Base-by-base conservation (phyloP, 2,113 vertebrate genomes). In the Sinocyclocheilus rhinocerous region DNA sequence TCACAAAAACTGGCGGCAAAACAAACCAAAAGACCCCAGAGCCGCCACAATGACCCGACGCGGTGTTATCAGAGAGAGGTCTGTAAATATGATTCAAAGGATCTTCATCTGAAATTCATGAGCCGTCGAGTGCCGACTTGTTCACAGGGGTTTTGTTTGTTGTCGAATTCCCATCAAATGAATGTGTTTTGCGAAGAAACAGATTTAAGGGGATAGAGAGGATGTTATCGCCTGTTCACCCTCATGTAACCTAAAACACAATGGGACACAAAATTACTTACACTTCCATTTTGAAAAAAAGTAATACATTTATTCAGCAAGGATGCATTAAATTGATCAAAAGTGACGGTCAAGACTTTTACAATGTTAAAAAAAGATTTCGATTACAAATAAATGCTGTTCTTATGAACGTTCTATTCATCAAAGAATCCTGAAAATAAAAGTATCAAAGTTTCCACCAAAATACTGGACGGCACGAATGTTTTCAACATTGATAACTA, bases 51-150 rank as follows among this genome's bases (percentile, higher is more conserved):
- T 65, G 39, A 63, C 39, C 59, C 18, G 79, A 48, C 42, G n/a
- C n/a, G 7, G 48, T 22, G 26, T 70, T 70, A 70, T 82, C 80
- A 70, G 16, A 50, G 61, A 82, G 42, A 24, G 63, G 16, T 26
- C 63, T 69, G 63, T 48, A 82, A 65, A 81, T 82, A 82, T 15
- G 42, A 52, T 82, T 70, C 80, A 70, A 26, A 50, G 24, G 16
- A 82, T 70, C 10, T 82, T 70, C 81, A 84, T 84, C 80, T 84
- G 50, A 83, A 59, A 73, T 83, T 83, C 81, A 83, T 83, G 81
- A 84, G 81, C 29, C 7, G 20, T 12, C 67, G 12, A 57, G 67
- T 9, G 20, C 16, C 2, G 65, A 55, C 48, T 70, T 6, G 48
- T 3, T 57, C 33, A 50, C 3, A 12, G 11, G 24, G 42, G 42